Evolutionary conservation across 1,140 invertebrate species (phyloP), one percentile per base, ranked within the genome.

Genomic region (Caenorhabditis briggsae): DNA sequence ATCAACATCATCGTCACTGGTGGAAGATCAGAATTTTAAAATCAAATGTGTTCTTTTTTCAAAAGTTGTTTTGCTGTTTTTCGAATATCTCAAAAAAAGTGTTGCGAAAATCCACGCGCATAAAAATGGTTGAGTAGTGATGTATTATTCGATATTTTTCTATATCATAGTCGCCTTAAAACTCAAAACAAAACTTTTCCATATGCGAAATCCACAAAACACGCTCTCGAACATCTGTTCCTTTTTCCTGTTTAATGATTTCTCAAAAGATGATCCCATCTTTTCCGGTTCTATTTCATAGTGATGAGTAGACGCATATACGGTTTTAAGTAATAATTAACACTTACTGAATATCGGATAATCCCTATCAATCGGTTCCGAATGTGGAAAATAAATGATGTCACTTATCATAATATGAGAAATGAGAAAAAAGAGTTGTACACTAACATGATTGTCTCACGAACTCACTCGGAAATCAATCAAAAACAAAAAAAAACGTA

Each of bases 261-360:
- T 25, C 16, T 61, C 12, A 61, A 61, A 70, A 70, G 64, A 70
- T 70, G 64, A 70, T 70, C 64, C 64, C 41, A 7, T 12, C 14
- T 33, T 64, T 64, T 64, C 9, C 0, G 59, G 7, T 2, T 46
- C 9, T 70, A 46, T 46, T 6, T n/a, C 43, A 46, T 43, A n/a
- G 23, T 11, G 18, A 14, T 70, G 59, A 61, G 59, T 61, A 61
- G 23, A 9, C 59, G 59, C 23, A 33, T 25, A 61, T 9, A 23
- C 59, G 1, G 2, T 58, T n/a, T n/a, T n/a, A n/a, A n/a, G n/a
- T n/a, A n/a, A n/a, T n/a, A 58, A 58, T 2, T 33, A 33, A 33
- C 3, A 33, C 33, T 33, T n/a, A n/a, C n/a, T n/a, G n/a, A 58
- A n/a, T 58, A 14, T 58, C 18, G n/a, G 18, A 33, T 1, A 33